Evolutionary conservation across 2,797 vertebrate species (phyloP), one percentile per base, ranked within the genome.

Genomic region (Chaetophractus vellerosus): DNA sequence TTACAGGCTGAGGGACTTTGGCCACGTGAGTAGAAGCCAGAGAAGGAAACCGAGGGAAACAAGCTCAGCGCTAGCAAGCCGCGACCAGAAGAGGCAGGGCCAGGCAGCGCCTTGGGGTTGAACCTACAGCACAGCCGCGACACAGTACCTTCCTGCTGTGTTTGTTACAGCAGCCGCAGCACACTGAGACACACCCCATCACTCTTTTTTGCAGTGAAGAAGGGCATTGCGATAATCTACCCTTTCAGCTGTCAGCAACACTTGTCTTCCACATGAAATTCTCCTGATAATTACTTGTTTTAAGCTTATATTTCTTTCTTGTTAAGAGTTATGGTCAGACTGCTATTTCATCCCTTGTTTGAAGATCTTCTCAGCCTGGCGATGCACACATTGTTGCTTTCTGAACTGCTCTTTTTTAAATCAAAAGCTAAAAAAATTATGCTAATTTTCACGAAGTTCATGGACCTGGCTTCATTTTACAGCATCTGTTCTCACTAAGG

Each of bases 291-390:
- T 28, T 90, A 23, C 79, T 81, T 48, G 15, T 48, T n/a, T 45
- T 21, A 76, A 24, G 52, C 50, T 91, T 55, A 0, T 10, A 38
- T 72, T 91, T 87, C 50, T 84, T 85, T 81, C 48, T 68, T n/a
- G 55, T 52, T 81, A 31, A 45, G 59, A n/a, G 16, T 19, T n/a
- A 9, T 21, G 61, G 23, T 15, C 21, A 28, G 28, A 3, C 5
- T 0, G 0, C 10, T 9, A 2, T 36, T 52, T 59, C 64, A 45
- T 7, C 16, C 33, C 0, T 31, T 2, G 5, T 5, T 15, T 36
- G 52, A 59, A 84, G 93, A 9, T 6, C 0, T 3, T 48, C 38
- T 78, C 81, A 48, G 50, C 23, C 69, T 10, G 11, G 63, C 0
- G 2, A 6, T 23, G 14, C 18, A 2, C 18, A 7, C 11, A 2